A percentile compares a stretch with the other conserved stretches of the same genome.
Evolutionary conservation across 2,888 invertebrate species (phyloP).

Genomic region (Drosophila paranaensis): DNA sequence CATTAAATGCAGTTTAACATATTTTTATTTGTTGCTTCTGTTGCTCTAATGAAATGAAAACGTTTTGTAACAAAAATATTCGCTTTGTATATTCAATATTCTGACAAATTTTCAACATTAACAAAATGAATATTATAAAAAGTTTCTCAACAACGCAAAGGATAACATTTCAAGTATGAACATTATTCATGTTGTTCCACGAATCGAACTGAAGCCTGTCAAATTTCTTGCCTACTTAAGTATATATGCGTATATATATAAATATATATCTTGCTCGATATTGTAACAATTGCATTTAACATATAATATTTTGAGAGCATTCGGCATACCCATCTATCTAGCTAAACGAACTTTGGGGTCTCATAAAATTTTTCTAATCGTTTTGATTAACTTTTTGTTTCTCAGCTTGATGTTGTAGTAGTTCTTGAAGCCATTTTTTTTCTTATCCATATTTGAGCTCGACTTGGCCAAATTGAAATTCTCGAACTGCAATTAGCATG

Average conservation of each 20-base stretch:
- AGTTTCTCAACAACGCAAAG: conserved; percentile 42
- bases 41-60: conserved; percentile 55
- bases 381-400: conserved; percentile 67
- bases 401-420: conserved; percentile 49
- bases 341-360: conserved; percentile 23
- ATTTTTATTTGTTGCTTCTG: conserved; percentile 55
- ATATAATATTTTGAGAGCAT: conserved; percentile 3
- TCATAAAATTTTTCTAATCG: conserved; percentile 66
- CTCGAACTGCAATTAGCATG: conserved; percentile 68
- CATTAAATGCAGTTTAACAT: conserved; percentile 46
- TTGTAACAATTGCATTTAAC: conserved; percentile 66
- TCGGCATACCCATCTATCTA: not conserved
- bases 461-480: conserved; percentile 59
- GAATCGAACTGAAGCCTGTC: conserved; percentile 58
- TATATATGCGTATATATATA: conserved; percentile 1
- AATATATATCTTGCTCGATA: conserved; percentile 24
- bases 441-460: conserved; percentile 39
- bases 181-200: conserved; percentile 19
- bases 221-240: conserved; percentile 46
- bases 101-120: conserved; percentile 52
- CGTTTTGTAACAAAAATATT: conserved; percentile 70
- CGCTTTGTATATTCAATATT: conserved; percentile 24
- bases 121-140: conserved; percentile 55
- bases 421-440: conserved; percentile 51
- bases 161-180: conserved; percentile 29